Percentiles rank a stretch among this genome's conserved stretches.
Evolutionary conservation across 2,888 invertebrate genomes (phyloP).

Genomic region (Eueremaeus valkanovi): DNA sequence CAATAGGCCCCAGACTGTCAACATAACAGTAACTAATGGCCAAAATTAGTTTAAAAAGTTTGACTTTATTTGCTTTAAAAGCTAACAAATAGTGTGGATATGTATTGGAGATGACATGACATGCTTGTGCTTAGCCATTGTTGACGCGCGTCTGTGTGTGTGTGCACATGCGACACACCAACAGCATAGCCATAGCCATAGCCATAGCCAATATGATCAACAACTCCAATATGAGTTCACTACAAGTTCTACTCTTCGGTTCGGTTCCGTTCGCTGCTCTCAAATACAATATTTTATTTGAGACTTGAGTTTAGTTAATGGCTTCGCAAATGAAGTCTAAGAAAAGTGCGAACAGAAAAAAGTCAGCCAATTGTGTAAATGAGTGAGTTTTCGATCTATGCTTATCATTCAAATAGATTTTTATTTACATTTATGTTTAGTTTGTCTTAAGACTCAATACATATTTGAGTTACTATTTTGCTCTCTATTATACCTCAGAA

Average conservation of each 20-base stretch:
- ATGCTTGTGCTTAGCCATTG: neutral
- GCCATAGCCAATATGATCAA: too few species aligned
- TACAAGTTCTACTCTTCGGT: neutral
- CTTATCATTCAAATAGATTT: too few species aligned
- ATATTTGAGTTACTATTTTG: too few species aligned
- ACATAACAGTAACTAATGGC: too few species aligned
- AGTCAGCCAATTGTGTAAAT: neutral
- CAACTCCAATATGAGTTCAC: neutral
- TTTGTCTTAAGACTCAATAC: too few species aligned
- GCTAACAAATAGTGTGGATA: neutral
- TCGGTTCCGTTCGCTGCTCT: neutral
- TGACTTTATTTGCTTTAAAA: neutral
- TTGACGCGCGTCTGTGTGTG: neutral
- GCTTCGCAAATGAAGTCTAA: neutral
- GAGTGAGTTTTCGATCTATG: too few species aligned
- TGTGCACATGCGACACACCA: slow-evolving; percentile 12
- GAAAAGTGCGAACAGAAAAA: neutral
- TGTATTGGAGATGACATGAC: neutral
- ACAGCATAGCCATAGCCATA: too few species aligned
- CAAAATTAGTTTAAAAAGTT: neutral
- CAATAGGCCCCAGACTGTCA: too few species aligned
- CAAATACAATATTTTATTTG: too few species aligned
- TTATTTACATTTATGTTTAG: too few species aligned
- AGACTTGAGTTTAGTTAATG: neutral
- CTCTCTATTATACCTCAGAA: too few species aligned